phyloP scores from a whole-genome alignment of 2,888 invertebrate species.

The Cylindroiulus punctatus region DNA sequence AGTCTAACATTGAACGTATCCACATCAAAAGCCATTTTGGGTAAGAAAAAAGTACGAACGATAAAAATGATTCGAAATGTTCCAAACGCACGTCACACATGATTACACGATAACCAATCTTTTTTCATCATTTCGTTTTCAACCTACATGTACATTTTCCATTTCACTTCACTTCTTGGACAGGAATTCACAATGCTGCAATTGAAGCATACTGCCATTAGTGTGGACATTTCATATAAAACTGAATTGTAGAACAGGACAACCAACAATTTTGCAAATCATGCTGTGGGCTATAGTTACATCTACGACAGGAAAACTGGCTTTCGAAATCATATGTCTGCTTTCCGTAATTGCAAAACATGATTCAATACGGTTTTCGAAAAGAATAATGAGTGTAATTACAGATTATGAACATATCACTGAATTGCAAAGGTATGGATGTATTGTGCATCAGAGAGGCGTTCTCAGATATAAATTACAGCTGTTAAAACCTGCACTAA shows the following conservation, averaged over 20 bases:
- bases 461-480: too few species aligned
- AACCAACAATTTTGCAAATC: neutral
- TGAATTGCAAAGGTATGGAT: too few species aligned
- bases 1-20: neutral
- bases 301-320: neutral
- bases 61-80: neutral
- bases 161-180: neutral
- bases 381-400: too few species aligned
- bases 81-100: neutral
- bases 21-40: neutral
- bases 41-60: neutral
- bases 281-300: neutral
- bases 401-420: too few species aligned
- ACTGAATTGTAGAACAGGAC: neutral
- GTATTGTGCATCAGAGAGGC: too few species aligned
- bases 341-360: too few species aligned
- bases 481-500: too few species aligned
- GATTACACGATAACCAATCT: slow-evolving; percentile 20
- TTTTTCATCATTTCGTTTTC: slow-evolving; percentile 8
- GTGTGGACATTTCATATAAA: too few species aligned
- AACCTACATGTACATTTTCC: slow-evolving; percentile 12
- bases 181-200: neutral
- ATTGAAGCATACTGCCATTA: neutral
- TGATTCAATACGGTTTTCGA: too few species aligned
- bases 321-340: too few species aligned